These are phyloP conservation scores for Edolisoma coerulescens DNA, from an alignment of 2,113 vertebrate species.

Conservation along the genomic window DNA sequence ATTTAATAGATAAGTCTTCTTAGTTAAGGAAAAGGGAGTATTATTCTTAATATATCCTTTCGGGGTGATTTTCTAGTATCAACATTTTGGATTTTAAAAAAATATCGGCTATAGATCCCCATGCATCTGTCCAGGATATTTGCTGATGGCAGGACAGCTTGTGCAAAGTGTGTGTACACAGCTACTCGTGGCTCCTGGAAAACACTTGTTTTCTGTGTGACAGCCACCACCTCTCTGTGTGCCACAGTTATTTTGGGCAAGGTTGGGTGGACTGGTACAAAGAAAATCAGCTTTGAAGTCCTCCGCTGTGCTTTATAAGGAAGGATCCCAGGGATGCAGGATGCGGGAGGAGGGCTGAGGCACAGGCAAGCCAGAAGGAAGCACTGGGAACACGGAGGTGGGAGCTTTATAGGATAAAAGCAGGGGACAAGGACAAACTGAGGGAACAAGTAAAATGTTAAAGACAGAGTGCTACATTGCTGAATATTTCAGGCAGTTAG, in stretches of 20 bases:
- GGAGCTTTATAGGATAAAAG: neutral
- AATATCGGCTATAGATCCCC: neutral
- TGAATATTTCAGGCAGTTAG: neutral
- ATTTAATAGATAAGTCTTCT: neutral
- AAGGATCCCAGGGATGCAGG: neutral
- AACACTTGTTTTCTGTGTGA: neutral
- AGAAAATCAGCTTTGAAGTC: neutral
- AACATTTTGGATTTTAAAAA: neutral
- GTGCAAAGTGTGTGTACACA: neutral
- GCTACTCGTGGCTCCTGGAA: neutral
- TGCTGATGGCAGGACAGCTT: neutral
- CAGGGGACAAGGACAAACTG: neutral
- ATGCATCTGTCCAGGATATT: rapidly evolving
- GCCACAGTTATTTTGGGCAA: neutral
- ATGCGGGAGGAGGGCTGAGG: neutral
- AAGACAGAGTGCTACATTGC: neutral
- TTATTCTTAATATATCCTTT: neutral
- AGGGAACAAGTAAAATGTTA: neutral
- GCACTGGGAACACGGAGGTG: rapidly evolving
- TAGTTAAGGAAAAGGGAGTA: neutral
- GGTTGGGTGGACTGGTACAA: neutral
- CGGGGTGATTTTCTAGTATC: neutral
- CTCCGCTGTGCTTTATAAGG: rapidly evolving
- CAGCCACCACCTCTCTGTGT: neutral
- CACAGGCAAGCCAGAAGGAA: neutral